These are phyloP conservation scores for Danio albolineatus DNA, from an alignment of 2,797 vertebrate genomes.

Conservation along the genomic window DNA sequence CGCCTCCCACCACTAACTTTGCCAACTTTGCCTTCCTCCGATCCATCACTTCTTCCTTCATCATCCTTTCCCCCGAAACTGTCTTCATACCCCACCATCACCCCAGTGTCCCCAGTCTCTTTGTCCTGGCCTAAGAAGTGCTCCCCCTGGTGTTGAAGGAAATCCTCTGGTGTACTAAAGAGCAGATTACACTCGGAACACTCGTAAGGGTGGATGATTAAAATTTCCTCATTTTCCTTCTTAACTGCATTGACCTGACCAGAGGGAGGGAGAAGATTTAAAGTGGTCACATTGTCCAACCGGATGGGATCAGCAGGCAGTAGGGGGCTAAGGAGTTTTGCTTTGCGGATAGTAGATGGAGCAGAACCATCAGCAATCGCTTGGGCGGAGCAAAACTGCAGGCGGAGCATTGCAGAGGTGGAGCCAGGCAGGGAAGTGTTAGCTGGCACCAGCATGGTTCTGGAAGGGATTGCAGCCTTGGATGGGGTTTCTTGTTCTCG, in stretches of 20 bases:
- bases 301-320: slow-evolving; percentile 63
- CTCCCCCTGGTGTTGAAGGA: slow-evolving; percentile 91
- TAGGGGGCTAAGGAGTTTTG: slow-evolving; percentile 70
- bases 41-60: slow-evolving; percentile 57
- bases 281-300: slow-evolving; percentile 71
- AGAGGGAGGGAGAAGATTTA: slow-evolving; percentile 71
- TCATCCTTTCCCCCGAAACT: slow-evolving; percentile 32
- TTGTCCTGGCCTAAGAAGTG: slow-evolving; percentile 90
- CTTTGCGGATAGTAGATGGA: slow-evolving; percentile 60
- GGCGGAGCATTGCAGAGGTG: slow-evolving; percentile 78
- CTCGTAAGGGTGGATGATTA: slow-evolving; percentile 87
- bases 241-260: slow-evolving; percentile 58
- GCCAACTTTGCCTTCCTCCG: slow-evolving; percentile 61
- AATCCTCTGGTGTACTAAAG: slow-evolving; percentile 89
- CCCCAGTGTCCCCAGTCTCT: slow-evolving; percentile 78
- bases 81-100: slow-evolving; percentile 70
- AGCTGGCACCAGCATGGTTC: slow-evolving; percentile 70
- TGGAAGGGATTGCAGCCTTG: slow-evolving; percentile 60
- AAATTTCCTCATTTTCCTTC: slow-evolving; percentile 66
- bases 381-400: slow-evolving; percentile 84
- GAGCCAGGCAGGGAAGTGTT: slow-evolving; percentile 74
- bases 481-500: slow-evolving; percentile 65
- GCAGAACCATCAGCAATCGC: slow-evolving; percentile 77
- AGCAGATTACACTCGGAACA: slow-evolving; percentile 89
- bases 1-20: slow-evolving; percentile 45